Evolutionary conservation across 2,888 invertebrate species (phyloP).

Genomic region (Chrysotoxum bicinctum): DNA sequence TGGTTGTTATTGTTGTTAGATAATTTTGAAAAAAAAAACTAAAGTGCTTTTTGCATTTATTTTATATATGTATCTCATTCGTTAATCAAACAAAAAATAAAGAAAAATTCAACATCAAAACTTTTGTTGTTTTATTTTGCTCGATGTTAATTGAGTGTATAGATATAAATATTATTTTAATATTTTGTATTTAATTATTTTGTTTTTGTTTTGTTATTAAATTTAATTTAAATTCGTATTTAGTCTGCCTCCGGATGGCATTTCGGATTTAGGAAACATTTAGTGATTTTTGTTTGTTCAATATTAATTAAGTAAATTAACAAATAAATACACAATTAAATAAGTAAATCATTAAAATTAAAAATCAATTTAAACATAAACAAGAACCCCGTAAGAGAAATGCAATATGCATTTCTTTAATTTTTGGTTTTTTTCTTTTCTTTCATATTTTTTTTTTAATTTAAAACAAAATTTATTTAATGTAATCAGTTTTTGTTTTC

Average conservation of each 20-base stretch:
- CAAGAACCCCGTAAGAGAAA: slow-evolving; percentile 34
- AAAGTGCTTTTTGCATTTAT: slow-evolving; percentile 24
- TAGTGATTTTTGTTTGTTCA: slow-evolving; percentile 27
- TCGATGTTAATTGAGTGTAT: slow-evolving; percentile 64
- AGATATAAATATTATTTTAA: slow-evolving; percentile 36
- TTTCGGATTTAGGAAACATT: slow-evolving; percentile 70
- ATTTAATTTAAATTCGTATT: slow-evolving; percentile 72
- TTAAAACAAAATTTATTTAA: slow-evolving; percentile 8
- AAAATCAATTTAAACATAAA: neutral
- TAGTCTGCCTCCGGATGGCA: slow-evolving; percentile 69
- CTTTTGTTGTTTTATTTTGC: slow-evolving; percentile 21
- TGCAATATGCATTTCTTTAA: slow-evolving; percentile 68
- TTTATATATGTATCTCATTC: slow-evolving; percentile 30
- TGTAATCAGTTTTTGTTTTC: slow-evolving; percentile 36
- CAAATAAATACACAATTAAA: neutral
- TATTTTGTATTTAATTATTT: slow-evolving; percentile 7
- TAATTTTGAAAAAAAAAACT: slow-evolving; percentile 40
- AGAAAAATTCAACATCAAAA: slow-evolving; percentile 58
- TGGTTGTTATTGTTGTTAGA: slow-evolving; percentile 6
- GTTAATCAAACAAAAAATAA: neutral
- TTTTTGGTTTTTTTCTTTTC: slow-evolving; percentile 11
- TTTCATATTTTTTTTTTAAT: neutral
- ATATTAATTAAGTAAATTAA: slow-evolving; percentile 7
- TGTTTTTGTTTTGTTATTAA: slow-evolving; percentile 32
- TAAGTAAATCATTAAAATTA: neutral